Conservation (phyloP, 2,888 invertebrate genomes). For the Ophion slaviceki region DNA sequence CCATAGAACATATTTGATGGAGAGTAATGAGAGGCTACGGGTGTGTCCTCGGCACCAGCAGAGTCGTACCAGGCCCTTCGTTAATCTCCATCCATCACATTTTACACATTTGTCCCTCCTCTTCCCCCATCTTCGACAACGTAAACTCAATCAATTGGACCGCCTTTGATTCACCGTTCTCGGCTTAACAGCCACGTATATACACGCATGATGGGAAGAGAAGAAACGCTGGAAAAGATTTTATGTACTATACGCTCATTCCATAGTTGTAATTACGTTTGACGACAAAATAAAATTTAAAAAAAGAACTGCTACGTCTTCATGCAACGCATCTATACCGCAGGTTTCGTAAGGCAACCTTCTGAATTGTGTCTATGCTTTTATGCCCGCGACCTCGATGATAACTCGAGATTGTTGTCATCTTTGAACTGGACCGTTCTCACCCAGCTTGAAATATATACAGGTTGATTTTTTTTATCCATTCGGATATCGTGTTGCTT, state of each 20-base stretch:
- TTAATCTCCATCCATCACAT: neutral
- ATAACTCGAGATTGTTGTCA: neutral
- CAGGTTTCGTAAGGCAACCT: conserved; percentile 15
- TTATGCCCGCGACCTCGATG: neutral
- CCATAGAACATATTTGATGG: neutral
- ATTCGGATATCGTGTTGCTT: neutral
- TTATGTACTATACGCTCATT: neutral
- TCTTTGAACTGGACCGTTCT: neutral
- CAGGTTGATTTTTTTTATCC: too few relatives aligned
- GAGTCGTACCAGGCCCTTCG: neutral
- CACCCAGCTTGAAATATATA: too few relatives aligned
- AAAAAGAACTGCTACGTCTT: neutral
- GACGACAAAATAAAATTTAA: conserved; percentile 5
- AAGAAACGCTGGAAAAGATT: neutral
- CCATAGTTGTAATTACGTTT: neutral
- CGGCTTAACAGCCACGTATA: too few relatives aligned
- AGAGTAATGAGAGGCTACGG: neutral
- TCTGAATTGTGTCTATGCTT: neutral
- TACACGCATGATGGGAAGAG: conserved; percentile 36
- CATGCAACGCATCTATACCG: conserved; percentile 14
- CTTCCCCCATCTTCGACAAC: too few relatives aligned
- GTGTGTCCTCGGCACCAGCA: neutral
- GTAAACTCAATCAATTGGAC: neutral
- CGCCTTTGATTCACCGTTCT: too few relatives aligned
- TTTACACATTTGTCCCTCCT: neutral